Evolutionary conservation across 2,113 vertebrate species (phyloP), one percentile per base, ranked within the genome.

Genomic region (Cervus canadensis): DNA sequence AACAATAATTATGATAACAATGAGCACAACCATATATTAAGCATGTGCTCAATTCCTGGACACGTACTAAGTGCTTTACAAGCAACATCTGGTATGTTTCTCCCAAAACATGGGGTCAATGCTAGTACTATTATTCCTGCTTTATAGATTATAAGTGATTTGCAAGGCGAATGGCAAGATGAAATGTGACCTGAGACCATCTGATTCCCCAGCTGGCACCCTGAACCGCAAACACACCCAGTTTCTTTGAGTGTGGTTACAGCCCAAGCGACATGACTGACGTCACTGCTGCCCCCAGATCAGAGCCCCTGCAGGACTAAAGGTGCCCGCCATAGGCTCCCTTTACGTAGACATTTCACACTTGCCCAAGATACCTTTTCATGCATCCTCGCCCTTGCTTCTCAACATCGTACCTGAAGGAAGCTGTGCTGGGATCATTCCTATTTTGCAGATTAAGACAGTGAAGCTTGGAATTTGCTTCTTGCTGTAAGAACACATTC

Each of bases 381-480:
- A 43, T 12, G 28, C 52, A 81, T n/a, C 3, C 14, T 59, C 6
- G 25, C 16, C 26, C 4, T 12, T 21, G n/a, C 60, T 60, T 94
- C 67, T 95, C 17, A 87, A 17, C 7, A 57, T 15, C 14, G 25
- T 45, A 25, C 17, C 2, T 1, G 4, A 48, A 50, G 6, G n/a
- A 92, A 79, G 2, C 3, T 48, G 19, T 57, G 33, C 64, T 89
- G n/a, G 25, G 43, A 91, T 92, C 25, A 43, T 57, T 86, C 30
- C 56, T 36, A 85, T 87, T 85, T 64, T 90, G 36, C 62, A 90
- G 52, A 67, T 67, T 87, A 56, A 95, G 60, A 87, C 40, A 87
- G 30, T 14, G 40, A 83, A 25, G 12, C 13, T 90, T 13, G 6
- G 48, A 79, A 60, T 59, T 57, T n/a, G 33, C n/a, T 64, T 79